phyloP scores from a whole-genome alignment of 2,888 invertebrate genomes.

The Zele albiditarsus region DNA sequence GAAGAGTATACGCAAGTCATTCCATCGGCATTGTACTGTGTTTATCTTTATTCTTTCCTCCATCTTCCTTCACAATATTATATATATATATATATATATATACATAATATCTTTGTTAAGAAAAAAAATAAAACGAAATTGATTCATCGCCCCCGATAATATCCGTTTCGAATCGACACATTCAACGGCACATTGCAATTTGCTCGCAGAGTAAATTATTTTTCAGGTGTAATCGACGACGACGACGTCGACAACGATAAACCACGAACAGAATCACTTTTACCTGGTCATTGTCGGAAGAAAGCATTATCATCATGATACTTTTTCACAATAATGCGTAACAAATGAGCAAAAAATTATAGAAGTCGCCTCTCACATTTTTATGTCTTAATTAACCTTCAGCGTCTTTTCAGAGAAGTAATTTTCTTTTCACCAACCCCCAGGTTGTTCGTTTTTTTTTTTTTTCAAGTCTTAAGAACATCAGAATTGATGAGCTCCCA shows the following conservation, averaged over 20 bases:
- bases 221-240: slow-evolving; percentile 9
- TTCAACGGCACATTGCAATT: slow-evolving; percentile 36
- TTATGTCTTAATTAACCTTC: slow-evolving; percentile 45
- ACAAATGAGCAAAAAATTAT: slow-evolving; percentile 36
- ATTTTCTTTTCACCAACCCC: background rate
- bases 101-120: background rate
- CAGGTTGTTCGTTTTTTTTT: background rate
- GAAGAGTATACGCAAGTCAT: slow-evolving; percentile 66
- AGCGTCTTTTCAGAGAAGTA: background rate
- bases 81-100: background rate
- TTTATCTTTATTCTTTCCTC: slow-evolving; percentile 62
- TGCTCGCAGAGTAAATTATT: slow-evolving; percentile 1
- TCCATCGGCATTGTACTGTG: slow-evolving; percentile 55
- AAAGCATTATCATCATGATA: slow-evolving; percentile 3
- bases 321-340: slow-evolving; percentile 22
- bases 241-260: background rate
- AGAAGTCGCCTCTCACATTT: slow-evolving; percentile 17
- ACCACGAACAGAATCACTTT: slow-evolving; percentile 31
- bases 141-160: slow-evolving; percentile 61
- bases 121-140: slow-evolving; percentile 66
- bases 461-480: background rate
- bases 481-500: background rate
- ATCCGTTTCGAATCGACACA: slow-evolving; percentile 41
- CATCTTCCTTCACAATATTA: slow-evolving; percentile 36
- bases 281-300: slow-evolving; percentile 12